Evolutionary conservation across 2,797 vertebrate genomes (phyloP), one percentile per base, ranked within the genome.

Genomic region (Takifugu rubripes): DNA sequence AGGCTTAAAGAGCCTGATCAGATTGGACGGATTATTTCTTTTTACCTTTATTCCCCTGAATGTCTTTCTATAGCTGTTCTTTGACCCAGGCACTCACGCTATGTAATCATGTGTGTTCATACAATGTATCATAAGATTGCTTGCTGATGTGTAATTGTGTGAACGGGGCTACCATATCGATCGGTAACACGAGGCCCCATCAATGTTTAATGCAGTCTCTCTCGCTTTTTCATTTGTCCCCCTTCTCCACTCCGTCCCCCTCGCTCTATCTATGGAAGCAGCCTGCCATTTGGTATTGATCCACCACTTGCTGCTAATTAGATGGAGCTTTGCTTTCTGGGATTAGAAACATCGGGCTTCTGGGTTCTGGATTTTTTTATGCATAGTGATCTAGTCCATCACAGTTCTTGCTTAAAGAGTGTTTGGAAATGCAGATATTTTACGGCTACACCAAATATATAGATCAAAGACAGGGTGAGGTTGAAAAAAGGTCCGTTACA

Each of bases 181-280:
- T 91, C 84, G 51, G 64, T 56, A 74, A 78, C 59, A 66, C 81
- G 45, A 55, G 83, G 72, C 76, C 84, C 75, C 82, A 87, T 92
- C 88, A 92, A 92, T 92, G 84, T 90, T 92, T 91, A 91, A 92
- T 92, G 89, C 73, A 75, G 84, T 87, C 85, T 72, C 84, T 77
- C 84, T 81, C 51, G 26, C 69, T 74, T 72, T 56, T 67, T 78
- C 76, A 74, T 79, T 71, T 61, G 57, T 64, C 59, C 56, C 66
- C 49, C 61, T 49, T 54, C n/a, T 68, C 56, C 64, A 27, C 50
- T 53, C 63, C 26, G 25, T 26, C 44, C 25, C 69, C 42, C 56
- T 33, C 56, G 52, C 61, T 64, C 64, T 72, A 68, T 88, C 74
- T 74, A 74, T 85, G 74, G 82, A 89, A 87, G 71, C 81, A 79